Percentiles rank a stretch among this genome's conserved stretches.
Conservation (phyloP, 2,797 vertebrate species). For the Eidolon dupreanum region DNA sequence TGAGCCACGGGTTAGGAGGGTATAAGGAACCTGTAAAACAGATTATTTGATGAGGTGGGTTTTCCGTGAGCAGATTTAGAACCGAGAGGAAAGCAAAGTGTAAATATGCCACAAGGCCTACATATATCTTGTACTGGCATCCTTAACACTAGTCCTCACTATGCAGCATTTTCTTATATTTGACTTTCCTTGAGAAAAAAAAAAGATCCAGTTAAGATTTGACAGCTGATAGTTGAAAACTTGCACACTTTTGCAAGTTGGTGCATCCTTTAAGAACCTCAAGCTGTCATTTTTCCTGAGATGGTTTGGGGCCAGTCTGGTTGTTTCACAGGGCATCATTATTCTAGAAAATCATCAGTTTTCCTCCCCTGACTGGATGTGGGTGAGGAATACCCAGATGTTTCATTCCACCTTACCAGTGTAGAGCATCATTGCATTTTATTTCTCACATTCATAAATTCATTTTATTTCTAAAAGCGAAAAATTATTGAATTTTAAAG, state of each 20-base stretch:
- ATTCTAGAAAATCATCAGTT: slow-evolving; percentile 17
- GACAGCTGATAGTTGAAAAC: slow-evolving; percentile 1
- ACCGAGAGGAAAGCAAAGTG: not conserved
- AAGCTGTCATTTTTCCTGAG: slow-evolving; percentile 31
- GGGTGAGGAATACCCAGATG: not conserved
- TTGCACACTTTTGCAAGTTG: slow-evolving; percentile 25
- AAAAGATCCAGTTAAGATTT: not conserved
- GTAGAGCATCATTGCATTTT: not conserved
- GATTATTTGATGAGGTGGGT: not conserved
- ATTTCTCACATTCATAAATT: slow-evolving; percentile 29
- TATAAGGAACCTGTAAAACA: not conserved
- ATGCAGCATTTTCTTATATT: not conserved
- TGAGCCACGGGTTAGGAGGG: not conserved
- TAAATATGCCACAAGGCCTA: not conserved
- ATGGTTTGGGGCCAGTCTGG: not conserved
- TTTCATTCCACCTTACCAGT: not conserved
- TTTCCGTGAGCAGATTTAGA: not conserved
- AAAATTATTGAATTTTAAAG: slow-evolving; percentile 34
- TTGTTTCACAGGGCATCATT: slow-evolving; percentile 15
- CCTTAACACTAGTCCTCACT: not conserved
- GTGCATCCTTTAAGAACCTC: not conserved
- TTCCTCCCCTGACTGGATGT: not conserved
- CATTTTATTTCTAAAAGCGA: slow-evolving; percentile 42
- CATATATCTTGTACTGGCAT: not conserved
- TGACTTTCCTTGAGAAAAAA: not conserved